These are phyloP conservation scores for Calliphora vicina DNA, from an alignment of 1,140 invertebrate species.

Conservation along the genomic window DNA sequence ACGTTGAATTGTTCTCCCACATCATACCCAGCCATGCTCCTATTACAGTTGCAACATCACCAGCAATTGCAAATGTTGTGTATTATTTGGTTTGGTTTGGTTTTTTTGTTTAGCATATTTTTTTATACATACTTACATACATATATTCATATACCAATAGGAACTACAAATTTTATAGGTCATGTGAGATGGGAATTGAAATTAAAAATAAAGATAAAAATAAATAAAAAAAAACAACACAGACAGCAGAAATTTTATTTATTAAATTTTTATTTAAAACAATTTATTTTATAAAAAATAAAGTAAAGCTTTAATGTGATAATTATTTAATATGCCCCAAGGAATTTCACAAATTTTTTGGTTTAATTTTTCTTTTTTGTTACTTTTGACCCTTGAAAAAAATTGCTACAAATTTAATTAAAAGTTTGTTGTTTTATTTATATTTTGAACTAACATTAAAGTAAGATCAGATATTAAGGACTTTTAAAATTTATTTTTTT, in stretches of 20 bases:
- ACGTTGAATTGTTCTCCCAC: neutral
- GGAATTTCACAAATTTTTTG: neutral
- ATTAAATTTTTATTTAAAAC: neutral
- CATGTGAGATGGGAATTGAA: neutral
- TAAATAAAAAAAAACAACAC: neutral
- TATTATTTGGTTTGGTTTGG: no score
- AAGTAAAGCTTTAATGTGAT: neutral
- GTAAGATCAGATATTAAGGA: no score
- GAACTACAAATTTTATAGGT: neutral
- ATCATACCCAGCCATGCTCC: neutral
- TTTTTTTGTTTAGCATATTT: no score
- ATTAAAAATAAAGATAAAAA: neutral
- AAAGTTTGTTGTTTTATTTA: no score
- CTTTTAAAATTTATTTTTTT: no score
- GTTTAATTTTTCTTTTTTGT: no score
- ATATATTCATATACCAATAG: neutral
- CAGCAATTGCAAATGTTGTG: no score
- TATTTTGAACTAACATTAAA: no score
- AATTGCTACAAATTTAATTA: no score
- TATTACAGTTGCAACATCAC: neutral
- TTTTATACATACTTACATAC: no score
- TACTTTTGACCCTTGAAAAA: no score
- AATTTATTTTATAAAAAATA: neutral
- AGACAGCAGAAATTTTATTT: neutral
- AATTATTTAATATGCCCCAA: neutral